phyloP scores from a whole-genome alignment of 2,888 invertebrate genomes.

The Mongoloraphidia duomilia region DNA sequence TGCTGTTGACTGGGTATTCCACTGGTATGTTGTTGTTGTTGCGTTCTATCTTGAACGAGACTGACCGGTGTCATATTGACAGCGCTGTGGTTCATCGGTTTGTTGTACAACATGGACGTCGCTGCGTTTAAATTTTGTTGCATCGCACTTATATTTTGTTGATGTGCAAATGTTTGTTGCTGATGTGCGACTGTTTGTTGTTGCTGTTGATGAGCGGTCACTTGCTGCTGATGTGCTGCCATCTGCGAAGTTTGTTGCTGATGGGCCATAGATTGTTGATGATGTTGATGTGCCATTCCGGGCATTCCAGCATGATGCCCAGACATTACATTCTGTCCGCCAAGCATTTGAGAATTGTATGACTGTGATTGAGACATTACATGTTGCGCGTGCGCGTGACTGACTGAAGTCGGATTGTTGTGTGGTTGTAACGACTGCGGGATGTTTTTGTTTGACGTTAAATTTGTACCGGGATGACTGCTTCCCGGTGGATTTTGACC shows the following conservation, averaged over 20 bases:
- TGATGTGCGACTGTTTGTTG: neutral
- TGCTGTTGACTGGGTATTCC: neutral
- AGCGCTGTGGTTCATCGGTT: neutral
- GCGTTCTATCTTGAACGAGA: slow-evolving; percentile 4
- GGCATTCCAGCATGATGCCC: neutral
- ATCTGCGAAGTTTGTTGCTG: slow-evolving; percentile 21
- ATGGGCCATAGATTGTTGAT: slow-evolving; percentile 17
- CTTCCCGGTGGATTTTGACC: slow-evolving; percentile 26
- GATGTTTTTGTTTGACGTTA: slow-evolving; percentile 23
- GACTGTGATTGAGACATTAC: neutral
- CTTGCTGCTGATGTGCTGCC: slow-evolving; percentile 22
- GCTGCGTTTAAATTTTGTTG: too few relatives aligned
- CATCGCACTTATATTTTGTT: neutral
- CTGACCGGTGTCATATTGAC: slow-evolving; percentile 3
- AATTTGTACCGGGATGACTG: slow-evolving; percentile 17
- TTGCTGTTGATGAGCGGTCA: slow-evolving; percentile 22
- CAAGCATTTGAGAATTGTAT: neutral
- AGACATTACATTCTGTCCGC: neutral
- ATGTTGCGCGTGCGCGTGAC: neutral
- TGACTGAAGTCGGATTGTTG: neutral
- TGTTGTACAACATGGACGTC: too few relatives aligned
- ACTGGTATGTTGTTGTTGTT: neutral
- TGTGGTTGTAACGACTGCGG: slow-evolving; percentile 13
- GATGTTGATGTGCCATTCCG: neutral
- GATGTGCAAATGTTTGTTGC: neutral